phyloP scores from a whole-genome alignment of 2,888 invertebrate species.

The Erebia ligea region DNA sequence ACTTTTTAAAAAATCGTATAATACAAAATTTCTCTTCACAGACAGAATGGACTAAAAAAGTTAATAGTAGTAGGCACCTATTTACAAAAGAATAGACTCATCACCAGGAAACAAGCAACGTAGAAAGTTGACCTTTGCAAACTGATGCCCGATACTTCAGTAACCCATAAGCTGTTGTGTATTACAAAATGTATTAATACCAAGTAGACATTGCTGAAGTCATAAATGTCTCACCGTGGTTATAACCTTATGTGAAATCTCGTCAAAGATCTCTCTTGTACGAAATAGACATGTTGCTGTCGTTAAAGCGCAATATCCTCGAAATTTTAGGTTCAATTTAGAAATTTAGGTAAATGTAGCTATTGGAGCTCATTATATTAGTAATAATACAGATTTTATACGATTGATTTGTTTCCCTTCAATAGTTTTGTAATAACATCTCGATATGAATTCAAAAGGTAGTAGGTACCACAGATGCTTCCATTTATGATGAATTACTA shows the following conservation, averaged over 20 bases:
- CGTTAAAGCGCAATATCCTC: conserved; percentile 35
- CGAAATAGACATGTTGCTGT: conserved; percentile 20
- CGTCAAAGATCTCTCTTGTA: conserved; percentile 43
- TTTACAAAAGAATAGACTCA: conserved; percentile 20
- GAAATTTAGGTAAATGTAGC: conserved; percentile 12
- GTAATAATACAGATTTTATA: not conserved
- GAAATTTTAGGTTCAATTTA: conserved; percentile 34
- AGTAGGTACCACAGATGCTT: not conserved
- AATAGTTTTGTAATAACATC: not conserved
- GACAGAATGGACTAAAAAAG: not conserved
- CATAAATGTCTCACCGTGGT: conserved; percentile 45
- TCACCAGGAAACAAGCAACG: conserved; percentile 50
- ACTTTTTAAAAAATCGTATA: not conserved
- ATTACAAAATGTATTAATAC: conserved; percentile 38
- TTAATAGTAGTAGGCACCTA: not conserved
- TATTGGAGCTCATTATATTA: not conserved
- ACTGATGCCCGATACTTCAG: conserved; percentile 38
- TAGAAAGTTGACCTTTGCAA: conserved; percentile 51
- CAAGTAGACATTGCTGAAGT: conserved; percentile 34
- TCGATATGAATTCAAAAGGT: not conserved
- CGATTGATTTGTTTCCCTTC: not conserved
- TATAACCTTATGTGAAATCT: conserved; percentile 48
- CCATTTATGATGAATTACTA: not conserved
- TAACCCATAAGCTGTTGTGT: conserved; percentile 37
- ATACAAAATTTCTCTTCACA: not conserved